phyloP scores from a whole-genome alignment of 1,140 invertebrate genomes.

The Papilio aristodemus region DNA sequence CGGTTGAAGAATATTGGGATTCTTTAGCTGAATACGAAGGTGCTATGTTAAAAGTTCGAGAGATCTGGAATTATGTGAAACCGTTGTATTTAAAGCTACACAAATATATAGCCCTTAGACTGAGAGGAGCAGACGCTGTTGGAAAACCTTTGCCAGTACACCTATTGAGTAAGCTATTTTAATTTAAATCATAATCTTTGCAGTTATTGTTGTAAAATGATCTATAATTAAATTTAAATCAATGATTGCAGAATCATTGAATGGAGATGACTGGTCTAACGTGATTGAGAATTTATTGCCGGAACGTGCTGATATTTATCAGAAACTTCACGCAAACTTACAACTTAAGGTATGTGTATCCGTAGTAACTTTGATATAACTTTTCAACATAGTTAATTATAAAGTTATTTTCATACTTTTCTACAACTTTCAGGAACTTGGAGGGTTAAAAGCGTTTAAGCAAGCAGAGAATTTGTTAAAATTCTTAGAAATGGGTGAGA shows the following conservation, averaged over 20 bases:
- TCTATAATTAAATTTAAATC: slow-evolving; percentile 19
- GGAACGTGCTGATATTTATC: slow-evolving; percentile 79
- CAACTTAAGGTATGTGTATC: slow-evolving; percentile 77
- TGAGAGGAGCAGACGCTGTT: slow-evolving; percentile 62
- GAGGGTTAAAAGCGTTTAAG: slow-evolving; percentile 77
- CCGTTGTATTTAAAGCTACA: slow-evolving; percentile 81
- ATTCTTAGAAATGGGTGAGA: slow-evolving; percentile 72
- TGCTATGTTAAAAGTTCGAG: slow-evolving; percentile 75
- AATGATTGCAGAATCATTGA: slow-evolving; percentile 77
- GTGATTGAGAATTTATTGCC: slow-evolving; percentile 81
- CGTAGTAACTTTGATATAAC: neutral
- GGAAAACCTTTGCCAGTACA: slow-evolving; percentile 78
- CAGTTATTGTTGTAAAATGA: slow-evolving; percentile 12
- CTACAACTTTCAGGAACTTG: slow-evolving; percentile 74
- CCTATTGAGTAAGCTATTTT: slow-evolving; percentile 80
- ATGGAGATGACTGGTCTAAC: slow-evolving; percentile 83
- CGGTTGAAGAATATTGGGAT: slow-evolving; percentile 82
- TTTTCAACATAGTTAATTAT: slow-evolving; percentile 10
- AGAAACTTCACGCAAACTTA: slow-evolving; percentile 81
- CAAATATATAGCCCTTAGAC: slow-evolving; percentile 75
- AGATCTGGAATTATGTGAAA: slow-evolving; percentile 80
- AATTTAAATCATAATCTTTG: neutral
- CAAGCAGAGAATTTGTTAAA: slow-evolving; percentile 75
- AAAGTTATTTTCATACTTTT: neutral
- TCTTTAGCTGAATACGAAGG: slow-evolving; percentile 79